These are phyloP conservation scores for Propithecus coquereli DNA, from an alignment of 2,113 vertebrate genomes.

Conservation along the genomic window DNA sequence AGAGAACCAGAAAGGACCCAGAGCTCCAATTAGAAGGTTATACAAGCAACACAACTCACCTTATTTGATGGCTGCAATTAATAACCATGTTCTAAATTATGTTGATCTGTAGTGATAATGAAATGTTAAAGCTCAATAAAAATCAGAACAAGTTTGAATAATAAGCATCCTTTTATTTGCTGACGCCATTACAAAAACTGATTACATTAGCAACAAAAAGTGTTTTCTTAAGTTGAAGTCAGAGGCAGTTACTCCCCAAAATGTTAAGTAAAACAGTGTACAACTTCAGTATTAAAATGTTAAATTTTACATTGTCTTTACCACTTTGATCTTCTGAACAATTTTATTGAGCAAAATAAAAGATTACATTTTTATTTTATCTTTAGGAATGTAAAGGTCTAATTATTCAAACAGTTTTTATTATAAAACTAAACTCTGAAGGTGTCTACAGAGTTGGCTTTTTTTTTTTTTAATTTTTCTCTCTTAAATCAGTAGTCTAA, in stretches of 20 bases:
- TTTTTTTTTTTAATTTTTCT: slow-evolving; percentile 69
- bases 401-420: slow-evolving; percentile 87
- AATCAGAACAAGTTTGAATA: slow-evolving; percentile 73
- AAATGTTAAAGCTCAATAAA: slow-evolving; percentile 53
- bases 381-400: slow-evolving; percentile 87
- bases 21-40: background rate
- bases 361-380: slow-evolving; percentile 83
- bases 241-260: slow-evolving; percentile 85
- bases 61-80: background rate
- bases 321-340: slow-evolving; percentile 81
- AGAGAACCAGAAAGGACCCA: background rate
- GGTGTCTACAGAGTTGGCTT: slow-evolving; percentile 83
- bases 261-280: slow-evolving; percentile 84
- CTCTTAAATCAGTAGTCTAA: slow-evolving; percentile 89
- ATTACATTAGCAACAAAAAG: slow-evolving; percentile 86
- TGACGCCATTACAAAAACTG: slow-evolving; percentile 85
- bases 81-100: background rate
- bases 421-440: slow-evolving; percentile 90
- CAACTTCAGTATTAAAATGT: slow-evolving; percentile 86
- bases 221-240: slow-evolving; percentile 85
- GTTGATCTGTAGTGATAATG: background rate
- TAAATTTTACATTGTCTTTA: slow-evolving; percentile 80
- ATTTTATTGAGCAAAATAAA: slow-evolving; percentile 84
- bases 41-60: background rate
- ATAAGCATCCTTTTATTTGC: slow-evolving; percentile 87